Percentiles rank a stretch among this genome's conserved stretches.
phyloP scores from a whole-genome alignment of 2,797 vertebrate genomes.

The Dendrocincla tyrannina region DNA sequence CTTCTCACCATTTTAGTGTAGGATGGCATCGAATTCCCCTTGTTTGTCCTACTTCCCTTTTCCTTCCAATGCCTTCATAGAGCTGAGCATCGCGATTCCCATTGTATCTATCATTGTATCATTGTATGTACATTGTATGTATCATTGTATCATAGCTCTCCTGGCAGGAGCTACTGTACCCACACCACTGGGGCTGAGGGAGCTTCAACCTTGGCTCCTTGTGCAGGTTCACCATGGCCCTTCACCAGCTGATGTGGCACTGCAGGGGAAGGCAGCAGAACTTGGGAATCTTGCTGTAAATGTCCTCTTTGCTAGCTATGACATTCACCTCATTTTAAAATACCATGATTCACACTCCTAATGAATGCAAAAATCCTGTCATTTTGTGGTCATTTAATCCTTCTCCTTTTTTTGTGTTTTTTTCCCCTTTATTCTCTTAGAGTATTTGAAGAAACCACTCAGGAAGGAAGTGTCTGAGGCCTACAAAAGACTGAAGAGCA shows the following conservation, averaged over 20 bases:
- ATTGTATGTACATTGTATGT: too few relatives aligned
- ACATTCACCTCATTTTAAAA: neutral
- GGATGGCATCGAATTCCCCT: neutral
- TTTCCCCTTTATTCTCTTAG: conserved; percentile 49
- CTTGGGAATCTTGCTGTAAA: neutral
- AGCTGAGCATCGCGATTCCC: fast-evolving
- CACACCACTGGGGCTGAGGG: fast-evolving
- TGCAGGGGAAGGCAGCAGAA: neutral
- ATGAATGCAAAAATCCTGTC: neutral
- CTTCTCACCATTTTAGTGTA: neutral
- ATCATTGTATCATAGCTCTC: too few relatives aligned
- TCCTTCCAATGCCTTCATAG: fast-evolving
- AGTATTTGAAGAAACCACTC: conserved; percentile 45
- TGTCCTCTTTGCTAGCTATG: neutral
- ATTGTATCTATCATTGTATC: too few relatives aligned
- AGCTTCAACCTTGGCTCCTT: neutral
- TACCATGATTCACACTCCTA: neutral
- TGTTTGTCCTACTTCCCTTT: neutral
- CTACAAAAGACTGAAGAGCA: conserved; percentile 87
- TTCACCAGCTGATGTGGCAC: neutral
- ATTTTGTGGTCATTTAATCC: conserved; percentile 42
- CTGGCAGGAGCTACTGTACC: neutral
- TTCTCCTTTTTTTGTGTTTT: neutral
- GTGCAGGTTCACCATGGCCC: neutral
- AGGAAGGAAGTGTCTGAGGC: conserved; percentile 60